Evolutionary conservation across 2,888 invertebrate genomes (phyloP).

Genomic region (Apeira syringaria): DNA sequence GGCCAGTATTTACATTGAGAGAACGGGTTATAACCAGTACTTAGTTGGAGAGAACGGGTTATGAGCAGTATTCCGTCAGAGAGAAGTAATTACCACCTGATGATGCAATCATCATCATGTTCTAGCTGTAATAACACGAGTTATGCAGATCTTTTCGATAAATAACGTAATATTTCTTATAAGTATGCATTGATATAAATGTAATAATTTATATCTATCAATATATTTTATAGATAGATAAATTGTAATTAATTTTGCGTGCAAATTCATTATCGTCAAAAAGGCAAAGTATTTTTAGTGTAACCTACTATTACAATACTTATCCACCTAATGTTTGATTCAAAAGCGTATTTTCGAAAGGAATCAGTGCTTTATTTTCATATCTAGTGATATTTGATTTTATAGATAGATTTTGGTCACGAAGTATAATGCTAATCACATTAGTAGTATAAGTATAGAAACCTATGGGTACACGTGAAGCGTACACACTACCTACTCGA

Average conservation of each 20-base stretch:
- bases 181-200: not conserved
- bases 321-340: constrained; percentile 42
- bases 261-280: constrained; percentile 1
- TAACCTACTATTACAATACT: constrained; percentile 26
- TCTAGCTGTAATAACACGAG: too few relatives aligned
- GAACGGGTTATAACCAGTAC: too few relatives aligned
- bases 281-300: constrained; percentile 7
- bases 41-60: too few relatives aligned
- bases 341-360: constrained; percentile 41
- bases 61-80: too few relatives aligned
- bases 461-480: constrained; percentile 26
- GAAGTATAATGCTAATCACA: constrained; percentile 52
- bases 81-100: too few relatives aligned
- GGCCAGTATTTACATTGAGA: too few relatives aligned
- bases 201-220: not conserved
- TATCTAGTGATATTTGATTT: constrained; percentile 63
- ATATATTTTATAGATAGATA: not conserved
- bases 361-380: constrained; percentile 47
- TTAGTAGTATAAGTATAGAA: constrained; percentile 44
- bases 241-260: constrained; percentile 12
- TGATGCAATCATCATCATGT: too few relatives aligned
- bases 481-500: constrained; percentile 54
- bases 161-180: not conserved
- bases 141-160: not conserved
- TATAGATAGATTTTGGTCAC: constrained; percentile 71